These are phyloP conservation scores for Octopus sinensis DNA, from an alignment of 1,140 invertebrate species.

Conservation along the genomic window DNA sequence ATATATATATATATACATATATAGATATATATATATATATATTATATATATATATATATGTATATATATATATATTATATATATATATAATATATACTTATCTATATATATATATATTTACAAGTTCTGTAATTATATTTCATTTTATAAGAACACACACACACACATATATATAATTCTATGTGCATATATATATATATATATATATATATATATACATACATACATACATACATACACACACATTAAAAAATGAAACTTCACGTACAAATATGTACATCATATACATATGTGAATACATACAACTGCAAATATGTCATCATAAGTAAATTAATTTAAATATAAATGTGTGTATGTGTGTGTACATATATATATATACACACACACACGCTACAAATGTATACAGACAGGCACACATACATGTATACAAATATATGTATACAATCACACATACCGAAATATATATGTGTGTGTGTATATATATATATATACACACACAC, in stretches of 20 bases:
- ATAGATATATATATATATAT: neutral
- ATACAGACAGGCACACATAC: neutral
- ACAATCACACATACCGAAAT: neutral
- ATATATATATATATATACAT: conserved; percentile 2
- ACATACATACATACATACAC: neutral
- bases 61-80: neutral
- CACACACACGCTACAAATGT: neutral
- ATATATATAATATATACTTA: neutral
- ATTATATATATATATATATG: neutral
- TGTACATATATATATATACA: neutral
- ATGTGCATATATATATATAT: neutral
- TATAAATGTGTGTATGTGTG: neutral
- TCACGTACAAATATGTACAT: neutral
- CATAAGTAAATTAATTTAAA: neutral
- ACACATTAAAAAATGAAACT: neutral
- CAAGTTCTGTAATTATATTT: neutral
- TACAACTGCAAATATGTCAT: too few species aligned
- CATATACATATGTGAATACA: too few species aligned
- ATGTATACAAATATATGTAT: neutral
- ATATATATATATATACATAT: neutral
- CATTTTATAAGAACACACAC: neutral
- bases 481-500: too few species aligned
- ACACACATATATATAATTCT: neutral
- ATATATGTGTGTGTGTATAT: neutral
- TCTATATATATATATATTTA: neutral